Percentiles rank a stretch among this genome's conserved stretches.
Conservation (phyloP, 2,797 vertebrate genomes). For the Malacoraja senta region DNA sequence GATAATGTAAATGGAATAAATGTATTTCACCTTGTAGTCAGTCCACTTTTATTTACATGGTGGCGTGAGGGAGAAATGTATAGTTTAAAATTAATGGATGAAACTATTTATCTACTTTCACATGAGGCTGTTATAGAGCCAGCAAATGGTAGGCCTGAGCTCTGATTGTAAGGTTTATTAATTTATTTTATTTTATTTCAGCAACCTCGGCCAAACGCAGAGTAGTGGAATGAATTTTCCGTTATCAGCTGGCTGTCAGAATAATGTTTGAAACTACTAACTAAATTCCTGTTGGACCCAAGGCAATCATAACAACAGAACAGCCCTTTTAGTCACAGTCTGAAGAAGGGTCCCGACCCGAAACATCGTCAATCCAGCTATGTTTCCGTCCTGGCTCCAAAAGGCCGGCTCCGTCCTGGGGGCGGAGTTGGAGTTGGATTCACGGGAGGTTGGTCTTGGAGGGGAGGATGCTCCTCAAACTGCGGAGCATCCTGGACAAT, state of each 20-base stretch:
- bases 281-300: not conserved
- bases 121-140: not conserved
- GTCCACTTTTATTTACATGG: not conserved
- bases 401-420: no score
- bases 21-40: not conserved
- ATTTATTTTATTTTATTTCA: slow-evolving; percentile 22
- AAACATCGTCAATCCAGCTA: no score
- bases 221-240: not conserved
- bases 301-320: not conserved
- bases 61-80: not conserved
- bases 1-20: slow-evolving; percentile 6
- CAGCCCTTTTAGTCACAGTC: no score
- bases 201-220: slow-evolving; percentile 10
- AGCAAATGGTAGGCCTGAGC: not conserved
- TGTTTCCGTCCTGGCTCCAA: no score
- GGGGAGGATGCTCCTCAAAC: no score
- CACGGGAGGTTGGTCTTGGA: no score
- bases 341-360: no score
- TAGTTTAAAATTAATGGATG: not conserved
- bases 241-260: not conserved
- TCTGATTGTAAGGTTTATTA: not conserved
- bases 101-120: not conserved
- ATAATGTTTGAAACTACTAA: not conserved
- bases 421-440: no score
- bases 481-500: no score